A percentile compares a stretch with the other conserved stretches of the same genome.
phyloP scores from a whole-genome alignment of 2,888 invertebrate species.

The Coenonympha glycerion region DNA sequence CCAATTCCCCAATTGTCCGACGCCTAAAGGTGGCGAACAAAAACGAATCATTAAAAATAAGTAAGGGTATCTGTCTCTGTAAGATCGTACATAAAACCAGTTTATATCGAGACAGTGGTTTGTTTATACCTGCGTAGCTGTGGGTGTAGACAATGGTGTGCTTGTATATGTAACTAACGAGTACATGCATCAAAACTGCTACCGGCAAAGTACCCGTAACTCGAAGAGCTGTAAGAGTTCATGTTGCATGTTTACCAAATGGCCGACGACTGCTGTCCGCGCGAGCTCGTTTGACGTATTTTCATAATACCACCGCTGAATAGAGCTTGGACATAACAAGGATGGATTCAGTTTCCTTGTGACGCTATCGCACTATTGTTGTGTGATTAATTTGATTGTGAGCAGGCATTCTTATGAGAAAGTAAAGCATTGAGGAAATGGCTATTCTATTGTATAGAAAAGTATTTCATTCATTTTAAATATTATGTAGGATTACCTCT shows the following conservation, averaged over 20 bases:
- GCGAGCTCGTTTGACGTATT: slow-evolving; percentile 49
- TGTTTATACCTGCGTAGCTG: slow-evolving; percentile 26
- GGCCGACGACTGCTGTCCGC: slow-evolving; percentile 30
- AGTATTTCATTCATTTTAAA: slow-evolving; percentile 7
- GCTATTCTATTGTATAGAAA: slow-evolving; percentile 13
- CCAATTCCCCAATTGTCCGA: not conserved
- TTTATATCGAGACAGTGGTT: slow-evolving; percentile 25
- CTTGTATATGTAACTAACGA: slow-evolving; percentile 28
- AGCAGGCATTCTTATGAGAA: slow-evolving; percentile 25
- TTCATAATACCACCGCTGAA: slow-evolving; percentile 57
- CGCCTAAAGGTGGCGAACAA: slow-evolving; percentile 19
- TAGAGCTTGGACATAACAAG: slow-evolving; percentile 48
- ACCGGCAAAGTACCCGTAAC: slow-evolving; percentile 39
- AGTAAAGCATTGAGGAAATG: slow-evolving; percentile 6
- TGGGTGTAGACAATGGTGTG: slow-evolving; percentile 36
- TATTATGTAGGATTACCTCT: not conserved
- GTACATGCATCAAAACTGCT: slow-evolving; percentile 30
- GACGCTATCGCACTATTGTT: slow-evolving; percentile 30
- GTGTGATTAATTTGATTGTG: slow-evolving; percentile 30
- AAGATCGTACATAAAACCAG: slow-evolving; percentile 30
- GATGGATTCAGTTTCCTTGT: slow-evolving; percentile 42
- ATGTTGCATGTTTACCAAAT: slow-evolving; percentile 57
- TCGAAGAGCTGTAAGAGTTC: slow-evolving; percentile 40
- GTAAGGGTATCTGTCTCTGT: too few relatives aligned
- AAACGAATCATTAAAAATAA: slow-evolving; percentile 17